Evolutionary conservation across 2,113 vertebrate genomes (phyloP).

Genomic region (Panthera leo): DNA sequence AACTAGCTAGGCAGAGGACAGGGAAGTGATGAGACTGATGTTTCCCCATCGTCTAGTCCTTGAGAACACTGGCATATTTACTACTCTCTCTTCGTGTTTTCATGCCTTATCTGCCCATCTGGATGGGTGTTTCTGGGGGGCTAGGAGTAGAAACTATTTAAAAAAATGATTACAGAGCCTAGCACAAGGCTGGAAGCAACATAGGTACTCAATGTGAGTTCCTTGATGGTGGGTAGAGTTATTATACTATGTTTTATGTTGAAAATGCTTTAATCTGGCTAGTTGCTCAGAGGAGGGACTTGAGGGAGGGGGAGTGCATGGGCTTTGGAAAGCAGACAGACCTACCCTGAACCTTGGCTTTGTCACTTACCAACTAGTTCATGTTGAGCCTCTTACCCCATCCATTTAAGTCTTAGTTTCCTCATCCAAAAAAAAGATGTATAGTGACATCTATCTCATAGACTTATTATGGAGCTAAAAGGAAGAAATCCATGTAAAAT

Average conservation of each 20-base stretch:
- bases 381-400: neutral
- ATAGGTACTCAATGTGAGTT: neutral
- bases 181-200: neutral
- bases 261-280: neutral
- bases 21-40: neutral
- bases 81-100: neutral
- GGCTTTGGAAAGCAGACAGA: neutral
- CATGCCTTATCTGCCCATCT: neutral
- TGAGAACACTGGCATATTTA: neutral
- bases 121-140: neutral
- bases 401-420: neutral
- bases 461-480: neutral
- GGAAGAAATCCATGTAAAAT: neutral
- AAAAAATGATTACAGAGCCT: neutral
- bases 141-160: neutral
- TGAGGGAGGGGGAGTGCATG: rapidly evolving
- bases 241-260: neutral
- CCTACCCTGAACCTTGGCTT: neutral
- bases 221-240: no score
- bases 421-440: neutral
- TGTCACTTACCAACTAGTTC: neutral
- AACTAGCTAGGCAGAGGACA: neutral
- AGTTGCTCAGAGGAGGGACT: neutral
- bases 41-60: neutral
- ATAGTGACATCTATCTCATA: neutral